These are phyloP conservation scores for Drosophila sproati DNA, from an alignment of 1,140 invertebrate genomes.

Conservation along the genomic window DNA sequence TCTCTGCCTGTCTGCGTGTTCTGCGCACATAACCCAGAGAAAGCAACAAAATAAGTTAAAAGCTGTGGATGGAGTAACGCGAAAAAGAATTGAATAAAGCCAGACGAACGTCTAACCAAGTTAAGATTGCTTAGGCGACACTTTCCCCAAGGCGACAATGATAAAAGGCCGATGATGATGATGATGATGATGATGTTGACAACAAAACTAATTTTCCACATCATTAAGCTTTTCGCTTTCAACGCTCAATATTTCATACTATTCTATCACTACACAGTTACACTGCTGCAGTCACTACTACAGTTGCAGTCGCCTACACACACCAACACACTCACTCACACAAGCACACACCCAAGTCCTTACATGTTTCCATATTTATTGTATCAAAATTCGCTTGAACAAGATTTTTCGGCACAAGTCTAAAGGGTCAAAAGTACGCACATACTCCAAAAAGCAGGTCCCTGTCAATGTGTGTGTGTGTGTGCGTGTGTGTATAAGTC, in stretches of 20 bases:
- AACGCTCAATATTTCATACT: constrained; percentile 39
- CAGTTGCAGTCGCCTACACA: constrained; percentile 10
- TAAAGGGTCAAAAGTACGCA: constrained; percentile 48
- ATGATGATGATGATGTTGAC: constrained; percentile 3
- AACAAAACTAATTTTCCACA: constrained; percentile 76
- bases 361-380: constrained; percentile 6
- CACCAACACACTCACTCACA: constrained; percentile 1
- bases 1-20: constrained; percentile 24
- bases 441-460: not conserved
- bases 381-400: not conserved
- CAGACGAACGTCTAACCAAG: constrained; percentile 45
- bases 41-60: constrained; percentile 71
- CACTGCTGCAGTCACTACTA: constrained; percentile 21
- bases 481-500: constrained; percentile 3
- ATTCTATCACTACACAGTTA: constrained; percentile 15
- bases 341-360: not conserved
- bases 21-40: constrained; percentile 81
- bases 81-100: constrained; percentile 31
- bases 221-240: constrained; percentile 77
- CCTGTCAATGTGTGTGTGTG: not conserved
- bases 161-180: constrained; percentile 7
- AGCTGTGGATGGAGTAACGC: constrained; percentile 27
- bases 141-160: constrained; percentile 9
- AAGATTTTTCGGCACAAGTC: constrained; percentile 3
- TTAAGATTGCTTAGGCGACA: constrained; percentile 49